These are phyloP conservation scores for Sitta carolinensis DNA, from an alignment of 2,797 vertebrate species.

Conservation along the genomic window DNA sequence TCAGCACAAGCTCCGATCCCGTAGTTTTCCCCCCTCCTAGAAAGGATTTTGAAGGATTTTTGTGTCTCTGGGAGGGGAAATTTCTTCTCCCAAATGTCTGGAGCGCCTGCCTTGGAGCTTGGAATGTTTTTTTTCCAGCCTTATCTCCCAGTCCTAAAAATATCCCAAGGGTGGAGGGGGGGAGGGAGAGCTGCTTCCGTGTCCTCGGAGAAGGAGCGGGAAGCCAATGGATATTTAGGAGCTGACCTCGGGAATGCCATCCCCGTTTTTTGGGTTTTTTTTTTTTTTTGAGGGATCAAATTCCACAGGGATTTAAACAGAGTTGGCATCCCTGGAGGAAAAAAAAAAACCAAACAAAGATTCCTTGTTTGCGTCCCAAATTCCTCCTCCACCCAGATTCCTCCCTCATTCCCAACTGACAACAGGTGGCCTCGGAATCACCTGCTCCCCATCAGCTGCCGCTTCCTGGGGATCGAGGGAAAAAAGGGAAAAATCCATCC, in stretches of 20 bases:
- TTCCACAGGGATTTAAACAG: not conserved
- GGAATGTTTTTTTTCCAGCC: not conserved
- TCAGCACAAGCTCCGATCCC: fast-evolving
- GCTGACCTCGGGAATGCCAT: not conserved
- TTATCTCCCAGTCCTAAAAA: conserved; percentile 5
- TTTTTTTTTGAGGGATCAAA: not conserved
- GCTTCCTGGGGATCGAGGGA: not conserved
- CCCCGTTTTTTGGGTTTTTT: too few relatives aligned
- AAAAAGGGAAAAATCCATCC: not conserved
- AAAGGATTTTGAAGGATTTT: not conserved
- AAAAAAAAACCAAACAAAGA: not conserved
- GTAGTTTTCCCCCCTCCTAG: not conserved
- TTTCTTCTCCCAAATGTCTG: not conserved
- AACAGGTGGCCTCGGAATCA: not conserved
- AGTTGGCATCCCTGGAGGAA: fast-evolving
- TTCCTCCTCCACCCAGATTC: not conserved
- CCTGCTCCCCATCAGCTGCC: not conserved
- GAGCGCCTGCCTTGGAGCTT: not conserved
- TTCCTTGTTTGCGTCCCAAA: not conserved
- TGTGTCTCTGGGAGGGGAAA: too few relatives aligned
- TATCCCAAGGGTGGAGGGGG: not conserved
- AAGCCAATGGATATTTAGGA: not conserved
- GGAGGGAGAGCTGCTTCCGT: not conserved
- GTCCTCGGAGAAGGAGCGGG: not conserved
- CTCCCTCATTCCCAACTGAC: not conserved